These are phyloP conservation scores for Phasianus colchicus DNA, from an alignment of 2,113 vertebrate species.

Conservation along the genomic window DNA sequence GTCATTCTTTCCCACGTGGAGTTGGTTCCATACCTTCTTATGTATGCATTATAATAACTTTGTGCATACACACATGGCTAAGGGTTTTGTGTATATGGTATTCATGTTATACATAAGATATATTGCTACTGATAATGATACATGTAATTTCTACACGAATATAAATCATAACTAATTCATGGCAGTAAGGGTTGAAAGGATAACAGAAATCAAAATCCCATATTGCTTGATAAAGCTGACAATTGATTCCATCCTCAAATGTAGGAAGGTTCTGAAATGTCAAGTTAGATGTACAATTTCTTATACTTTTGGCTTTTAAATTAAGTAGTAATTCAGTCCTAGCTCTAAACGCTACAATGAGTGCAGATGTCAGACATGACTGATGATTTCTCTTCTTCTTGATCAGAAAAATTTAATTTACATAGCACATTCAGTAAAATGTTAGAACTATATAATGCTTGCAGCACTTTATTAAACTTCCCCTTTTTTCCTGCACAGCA, in stretches of 20 bases:
- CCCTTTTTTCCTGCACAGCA: neutral
- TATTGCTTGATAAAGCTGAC: neutral
- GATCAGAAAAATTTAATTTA: neutral
- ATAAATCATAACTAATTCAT: neutral
- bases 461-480: neutral
- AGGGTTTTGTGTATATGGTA: fast-evolving
- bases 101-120: fast-evolving
- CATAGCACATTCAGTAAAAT: neutral
- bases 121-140: neutral
- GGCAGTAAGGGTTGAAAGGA: neutral
- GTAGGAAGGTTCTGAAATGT: neutral
- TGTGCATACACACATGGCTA: fast-evolving
- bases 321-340: neutral
- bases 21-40: neutral
- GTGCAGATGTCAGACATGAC: neutral
- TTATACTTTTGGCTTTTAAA: neutral
- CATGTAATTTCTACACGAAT: neutral
- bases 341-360: neutral
- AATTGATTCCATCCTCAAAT: neutral
- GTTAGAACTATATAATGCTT: neutral
- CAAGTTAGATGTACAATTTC: neutral
- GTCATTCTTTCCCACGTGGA: conserved; percentile 54
- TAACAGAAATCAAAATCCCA: neutral
- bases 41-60: neutral
- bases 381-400: neutral